A percentile compares a stretch with the other conserved stretches of the same genome.
Evolutionary conservation across 1,140 invertebrate species (phyloP).

Genomic region (Adoxophyes honmai): DNA sequence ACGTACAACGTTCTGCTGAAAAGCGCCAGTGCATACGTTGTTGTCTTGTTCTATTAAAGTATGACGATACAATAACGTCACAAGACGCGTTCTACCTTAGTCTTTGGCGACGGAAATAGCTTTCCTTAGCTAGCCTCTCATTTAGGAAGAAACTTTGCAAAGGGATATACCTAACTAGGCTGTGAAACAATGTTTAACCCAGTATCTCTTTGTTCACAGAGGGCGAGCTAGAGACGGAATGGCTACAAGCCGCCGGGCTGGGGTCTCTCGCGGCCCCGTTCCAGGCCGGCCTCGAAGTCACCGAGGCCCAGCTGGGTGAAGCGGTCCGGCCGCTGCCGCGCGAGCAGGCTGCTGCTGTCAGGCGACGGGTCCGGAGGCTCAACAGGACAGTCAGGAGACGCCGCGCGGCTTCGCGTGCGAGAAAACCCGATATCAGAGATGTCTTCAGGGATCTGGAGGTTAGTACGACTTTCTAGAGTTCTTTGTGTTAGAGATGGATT

Average conservation of each 20-base stretch:
- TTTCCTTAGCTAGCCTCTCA: too few relatives aligned
- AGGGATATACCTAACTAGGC: too few relatives aligned
- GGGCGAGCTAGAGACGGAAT: slow-evolving; percentile 74
- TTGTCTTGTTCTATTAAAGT: too few relatives aligned
- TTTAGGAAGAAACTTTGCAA: too few relatives aligned
- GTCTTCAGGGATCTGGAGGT: slow-evolving; percentile 88
- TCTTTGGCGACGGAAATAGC: too few relatives aligned
- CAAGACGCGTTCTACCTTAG: too few relatives aligned
- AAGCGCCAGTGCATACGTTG: too few relatives aligned
- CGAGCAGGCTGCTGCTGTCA: slow-evolving; percentile 86
- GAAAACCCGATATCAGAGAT: slow-evolving; percentile 86
- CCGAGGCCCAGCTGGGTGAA: slow-evolving; percentile 71
- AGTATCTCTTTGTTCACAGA: slow-evolving; percentile 48
- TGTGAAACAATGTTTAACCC: too few relatives aligned
- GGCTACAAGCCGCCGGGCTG: slow-evolving; percentile 70
- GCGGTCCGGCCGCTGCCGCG: slow-evolving; percentile 72
- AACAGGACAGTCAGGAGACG: slow-evolving; percentile 87
- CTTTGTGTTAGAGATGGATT: too few relatives aligned
- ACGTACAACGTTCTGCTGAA: too few relatives aligned
- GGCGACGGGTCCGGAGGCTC: slow-evolving; percentile 84
- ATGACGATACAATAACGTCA: too few relatives aligned
- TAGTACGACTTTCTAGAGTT: slow-evolving; percentile 24
- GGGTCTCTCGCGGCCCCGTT: slow-evolving; percentile 69
- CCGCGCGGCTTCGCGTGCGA: slow-evolving; percentile 74
- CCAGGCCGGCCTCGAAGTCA: slow-evolving; percentile 68